phyloP scores from a whole-genome alignment of 1,140 invertebrate species.

The Colletes gigas region DNA sequence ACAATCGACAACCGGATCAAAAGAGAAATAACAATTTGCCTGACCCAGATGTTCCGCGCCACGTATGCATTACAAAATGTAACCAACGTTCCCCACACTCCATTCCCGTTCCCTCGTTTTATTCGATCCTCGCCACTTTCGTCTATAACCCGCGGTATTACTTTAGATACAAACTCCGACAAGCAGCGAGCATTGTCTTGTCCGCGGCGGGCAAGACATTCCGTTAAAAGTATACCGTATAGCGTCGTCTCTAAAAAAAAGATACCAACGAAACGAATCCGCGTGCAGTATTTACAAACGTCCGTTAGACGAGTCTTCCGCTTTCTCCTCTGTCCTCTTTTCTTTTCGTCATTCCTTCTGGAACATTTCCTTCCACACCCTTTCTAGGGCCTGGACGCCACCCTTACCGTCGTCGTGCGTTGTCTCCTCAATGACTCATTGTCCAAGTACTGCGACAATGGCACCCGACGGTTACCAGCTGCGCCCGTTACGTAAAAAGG shows the following conservation, averaged over 20 bases:
- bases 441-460: conserved; percentile 59
- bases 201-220: conserved; percentile 28
- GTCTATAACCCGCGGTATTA: conserved; percentile 15
- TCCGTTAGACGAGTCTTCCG: conserved; percentile 27
- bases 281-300: conserved; percentile 55
- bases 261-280: conserved; percentile 35
- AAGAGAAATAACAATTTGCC: conserved; percentile 53
- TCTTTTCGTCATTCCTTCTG: conserved; percentile 20
- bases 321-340: neutral
- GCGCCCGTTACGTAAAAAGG: conserved; percentile 58
- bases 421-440: conserved; percentile 55
- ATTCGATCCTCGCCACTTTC: conserved; percentile 47
- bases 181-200: conserved; percentile 21
- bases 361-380: conserved; percentile 37
- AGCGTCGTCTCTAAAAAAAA: neutral
- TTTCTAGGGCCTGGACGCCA: no score
- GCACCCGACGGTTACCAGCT: conserved; percentile 57
- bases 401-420: neutral
- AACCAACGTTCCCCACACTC: neutral
- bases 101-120: neutral
- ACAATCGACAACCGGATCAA: conserved; percentile 42
- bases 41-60: conserved; percentile 45
- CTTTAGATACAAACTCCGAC: conserved; percentile 6
- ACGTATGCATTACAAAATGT: conserved; percentile 15
- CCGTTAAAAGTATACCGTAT: conserved; percentile 32